Evolutionary conservation across 2,888 invertebrate genomes (phyloP).

Genomic region (Dorcus parallelipipedus): DNA sequence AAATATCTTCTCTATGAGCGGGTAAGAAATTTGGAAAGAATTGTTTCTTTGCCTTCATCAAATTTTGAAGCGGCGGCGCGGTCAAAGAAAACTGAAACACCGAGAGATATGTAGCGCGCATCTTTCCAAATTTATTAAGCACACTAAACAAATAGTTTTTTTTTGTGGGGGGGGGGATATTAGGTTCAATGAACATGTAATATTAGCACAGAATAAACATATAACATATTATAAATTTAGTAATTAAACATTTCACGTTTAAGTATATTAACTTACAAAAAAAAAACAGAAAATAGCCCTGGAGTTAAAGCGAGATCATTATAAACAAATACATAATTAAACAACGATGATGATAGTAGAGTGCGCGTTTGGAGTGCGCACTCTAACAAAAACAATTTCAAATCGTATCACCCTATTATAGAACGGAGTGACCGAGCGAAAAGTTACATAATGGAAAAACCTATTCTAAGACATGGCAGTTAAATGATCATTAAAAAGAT

Average conservation of each 20-base stretch:
- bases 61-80: too few relatives aligned
- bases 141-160: too few relatives aligned
- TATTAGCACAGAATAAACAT: neutral
- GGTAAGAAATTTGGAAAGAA: constrained; percentile 3
- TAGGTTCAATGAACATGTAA: neutral
- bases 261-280: neutral
- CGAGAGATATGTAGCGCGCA: too few relatives aligned
- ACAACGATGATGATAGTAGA: too few relatives aligned
- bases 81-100: too few relatives aligned
- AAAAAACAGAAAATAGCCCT: neutral
- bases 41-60: too few relatives aligned
- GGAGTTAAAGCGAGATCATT: constrained; percentile 2
- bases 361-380: too few relatives aligned
- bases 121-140: too few relatives aligned
- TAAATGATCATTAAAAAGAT: neutral
- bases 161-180: too few relatives aligned
- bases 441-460: neutral
- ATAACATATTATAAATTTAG: neutral
- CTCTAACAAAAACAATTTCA: too few relatives aligned
- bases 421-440: neutral
- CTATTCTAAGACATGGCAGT: neutral
- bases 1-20: constrained; percentile 1
- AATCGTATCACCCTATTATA: too few relatives aligned
- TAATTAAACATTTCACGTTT: neutral
- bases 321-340: neutral